phyloP scores from a whole-genome alignment of 2,888 invertebrate genomes.

The Romanomermis culicivorax region DNA sequence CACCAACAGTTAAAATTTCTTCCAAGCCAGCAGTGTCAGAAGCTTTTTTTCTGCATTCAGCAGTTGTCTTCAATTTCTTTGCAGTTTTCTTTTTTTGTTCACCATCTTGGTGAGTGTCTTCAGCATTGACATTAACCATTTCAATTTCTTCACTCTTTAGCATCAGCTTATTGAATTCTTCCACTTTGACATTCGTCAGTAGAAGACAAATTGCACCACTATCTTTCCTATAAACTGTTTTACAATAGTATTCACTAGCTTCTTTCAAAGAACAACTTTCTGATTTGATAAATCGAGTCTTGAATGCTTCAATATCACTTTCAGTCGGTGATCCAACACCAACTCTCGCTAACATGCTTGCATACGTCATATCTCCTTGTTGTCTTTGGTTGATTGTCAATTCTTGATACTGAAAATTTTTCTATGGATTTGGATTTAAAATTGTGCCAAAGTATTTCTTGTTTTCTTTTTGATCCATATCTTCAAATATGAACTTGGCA shows the following conservation, averaged over 20 bases:
- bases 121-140: neutral
- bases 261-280: no score
- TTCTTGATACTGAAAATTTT: neutral
- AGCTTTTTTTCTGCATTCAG: no score
- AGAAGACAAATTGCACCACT: neutral
- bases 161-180: neutral
- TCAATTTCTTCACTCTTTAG: neutral
- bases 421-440: neutral
- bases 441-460: neutral
- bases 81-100: neutral
- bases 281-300: neutral
- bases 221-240: no score
- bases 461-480: neutral
- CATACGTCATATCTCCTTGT: neutral
- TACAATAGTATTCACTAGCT: no score
- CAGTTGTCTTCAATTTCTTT: neutral
- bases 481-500: neutral
- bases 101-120: neutral
- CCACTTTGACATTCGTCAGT: neutral
- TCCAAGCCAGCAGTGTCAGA: neutral
- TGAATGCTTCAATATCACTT: neutral
- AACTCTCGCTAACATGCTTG: neutral
- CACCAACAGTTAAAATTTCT: neutral
- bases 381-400: neutral
- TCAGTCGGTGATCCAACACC: neutral